These are phyloP conservation scores for Thinocorus orbignyianus DNA, from an alignment of 2,113 vertebrate genomes.

Conservation along the genomic window DNA sequence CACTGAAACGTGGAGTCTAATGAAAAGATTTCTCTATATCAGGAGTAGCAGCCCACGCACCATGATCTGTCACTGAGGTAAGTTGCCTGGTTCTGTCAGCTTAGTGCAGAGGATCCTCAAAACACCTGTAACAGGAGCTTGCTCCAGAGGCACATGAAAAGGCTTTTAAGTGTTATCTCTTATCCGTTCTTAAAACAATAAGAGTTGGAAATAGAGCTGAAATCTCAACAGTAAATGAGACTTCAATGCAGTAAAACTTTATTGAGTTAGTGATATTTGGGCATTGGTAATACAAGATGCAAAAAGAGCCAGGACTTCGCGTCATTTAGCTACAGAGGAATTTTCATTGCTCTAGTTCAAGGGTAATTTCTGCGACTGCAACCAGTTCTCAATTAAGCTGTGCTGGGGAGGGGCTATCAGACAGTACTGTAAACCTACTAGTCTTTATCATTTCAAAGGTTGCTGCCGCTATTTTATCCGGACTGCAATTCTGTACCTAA, in stretches of 20 bases:
- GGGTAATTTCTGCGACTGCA: neutral
- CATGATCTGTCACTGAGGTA: neutral
- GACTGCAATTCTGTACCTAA: neutral
- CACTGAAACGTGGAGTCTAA: neutral
- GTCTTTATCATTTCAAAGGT: slow-evolving; percentile 33
- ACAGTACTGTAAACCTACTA: neutral
- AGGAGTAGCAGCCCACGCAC: neutral
- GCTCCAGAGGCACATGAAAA: neutral
- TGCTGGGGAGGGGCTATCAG: neutral
- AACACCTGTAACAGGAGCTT: neutral
- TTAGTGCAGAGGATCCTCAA: neutral
- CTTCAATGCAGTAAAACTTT: slow-evolving; percentile 14
- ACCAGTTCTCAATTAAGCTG: neutral
- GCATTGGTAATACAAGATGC: neutral
- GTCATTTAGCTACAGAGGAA: neutral
- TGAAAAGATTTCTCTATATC: neutral
- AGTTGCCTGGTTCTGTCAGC: neutral
- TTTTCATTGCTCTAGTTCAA: slow-evolving; percentile 28
- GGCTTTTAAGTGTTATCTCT: neutral
- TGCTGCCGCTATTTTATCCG: neutral
- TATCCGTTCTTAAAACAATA: neutral
- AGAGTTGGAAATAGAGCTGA: neutral
- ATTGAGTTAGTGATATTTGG: neutral
- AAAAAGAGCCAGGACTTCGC: neutral
- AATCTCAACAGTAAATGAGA: fast-evolving